phyloP scores from a whole-genome alignment of 2,797 vertebrate genomes.

The Apogon talboti region DNA sequence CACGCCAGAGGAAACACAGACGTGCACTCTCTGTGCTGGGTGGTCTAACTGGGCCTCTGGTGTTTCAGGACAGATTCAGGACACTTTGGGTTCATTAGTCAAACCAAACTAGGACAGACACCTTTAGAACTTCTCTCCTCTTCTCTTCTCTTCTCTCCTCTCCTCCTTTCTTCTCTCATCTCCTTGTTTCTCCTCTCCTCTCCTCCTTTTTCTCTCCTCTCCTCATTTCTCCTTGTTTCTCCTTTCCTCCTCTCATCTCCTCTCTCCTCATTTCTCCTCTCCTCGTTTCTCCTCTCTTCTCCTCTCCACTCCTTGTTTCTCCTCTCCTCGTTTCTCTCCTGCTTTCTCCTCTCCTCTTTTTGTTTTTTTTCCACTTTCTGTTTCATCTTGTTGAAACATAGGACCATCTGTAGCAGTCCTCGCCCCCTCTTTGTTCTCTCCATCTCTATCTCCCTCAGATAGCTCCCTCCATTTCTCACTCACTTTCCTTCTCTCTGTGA shows the following conservation, averaged over 20 bases:
- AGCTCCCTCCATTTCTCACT: conserved; percentile 28
- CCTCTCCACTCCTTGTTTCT: background rate
- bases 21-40: conserved; percentile 40
- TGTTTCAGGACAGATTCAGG: conserved; percentile 83
- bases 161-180: conserved; percentile 16
- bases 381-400: conserved; percentile 69
- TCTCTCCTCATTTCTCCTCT: too few relatives aligned
- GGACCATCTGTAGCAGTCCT: conserved; percentile 65
- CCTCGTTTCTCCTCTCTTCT: too few relatives aligned
- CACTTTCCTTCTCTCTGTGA: conserved; percentile 41
- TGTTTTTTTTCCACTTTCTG: conserved; percentile 63
- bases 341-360: too few relatives aligned
- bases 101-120: conserved; percentile 84
- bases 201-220: background rate
- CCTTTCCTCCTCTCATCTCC: conserved; percentile 8
- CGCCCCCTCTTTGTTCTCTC: conserved; percentile 66
- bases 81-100: conserved; percentile 84
- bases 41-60: conserved; percentile 71
- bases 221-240: conserved; percentile 14
- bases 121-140: conserved; percentile 61
- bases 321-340: conserved; percentile 29
- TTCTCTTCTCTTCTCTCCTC: conserved; percentile 14
- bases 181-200: conserved; percentile 8
- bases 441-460: conserved; percentile 47
- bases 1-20: conserved; percentile 46